phyloP scores from a whole-genome alignment of 2,113 vertebrate genomes.

The Globicephala melas region DNA sequence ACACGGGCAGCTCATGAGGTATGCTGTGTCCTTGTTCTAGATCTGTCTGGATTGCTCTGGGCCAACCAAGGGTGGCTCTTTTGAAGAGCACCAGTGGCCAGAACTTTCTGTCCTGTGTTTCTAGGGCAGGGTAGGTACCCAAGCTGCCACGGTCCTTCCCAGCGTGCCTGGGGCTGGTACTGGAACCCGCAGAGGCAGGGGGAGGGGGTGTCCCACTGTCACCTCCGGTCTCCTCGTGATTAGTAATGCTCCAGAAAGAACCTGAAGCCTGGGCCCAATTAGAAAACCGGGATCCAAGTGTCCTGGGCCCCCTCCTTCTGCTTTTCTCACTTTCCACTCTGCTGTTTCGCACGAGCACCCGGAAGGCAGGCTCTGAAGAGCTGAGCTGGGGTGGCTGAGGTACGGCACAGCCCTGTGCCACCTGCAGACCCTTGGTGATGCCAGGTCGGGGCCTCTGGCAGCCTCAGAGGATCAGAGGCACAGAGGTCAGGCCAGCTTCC shows the following conservation, averaged over 20 bases:
- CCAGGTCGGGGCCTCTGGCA: not conserved
- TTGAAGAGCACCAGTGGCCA: not conserved
- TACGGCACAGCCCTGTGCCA: rapidly evolving
- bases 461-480: not conserved
- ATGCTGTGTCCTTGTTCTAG: not conserved
- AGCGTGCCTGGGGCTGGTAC: not conserved
- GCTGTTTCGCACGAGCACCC: not conserved
- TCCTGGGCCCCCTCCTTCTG: not conserved
- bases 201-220: not conserved
- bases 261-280: not conserved
- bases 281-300: not conserved
- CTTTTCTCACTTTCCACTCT: not conserved
- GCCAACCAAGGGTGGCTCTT: not conserved
- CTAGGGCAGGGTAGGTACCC: not conserved
- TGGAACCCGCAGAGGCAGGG: not conserved
- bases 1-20: not conserved
- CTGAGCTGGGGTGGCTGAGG: not conserved
- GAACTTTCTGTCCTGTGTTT: not conserved
- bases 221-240: not conserved
- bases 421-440: not conserved
- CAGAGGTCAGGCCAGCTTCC: not conserved
- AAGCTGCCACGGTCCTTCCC: not conserved
- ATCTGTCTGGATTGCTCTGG: not conserved
- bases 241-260: not conserved
- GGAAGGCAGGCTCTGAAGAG: not conserved